Evolutionary conservation across 2,797 vertebrate genomes (phyloP), one percentile per base, ranked within the genome.

Genomic region (Pipistrellus kuhlii): DNA sequence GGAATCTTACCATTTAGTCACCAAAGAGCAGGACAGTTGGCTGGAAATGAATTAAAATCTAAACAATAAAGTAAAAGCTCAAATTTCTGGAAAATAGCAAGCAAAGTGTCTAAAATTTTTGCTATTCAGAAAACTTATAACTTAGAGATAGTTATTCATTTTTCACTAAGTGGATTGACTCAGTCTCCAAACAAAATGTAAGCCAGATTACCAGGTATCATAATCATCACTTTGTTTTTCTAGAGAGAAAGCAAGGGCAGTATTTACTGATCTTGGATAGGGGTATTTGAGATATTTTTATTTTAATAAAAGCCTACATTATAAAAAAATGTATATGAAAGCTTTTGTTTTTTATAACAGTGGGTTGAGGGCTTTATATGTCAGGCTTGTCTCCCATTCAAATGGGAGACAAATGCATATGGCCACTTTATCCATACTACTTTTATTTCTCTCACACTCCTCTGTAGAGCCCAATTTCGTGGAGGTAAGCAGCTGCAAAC

Each of bases 1-100:
- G 44, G 44, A 83, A 27, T 75, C 64, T 94, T 93, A 81, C 14
- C 32, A 12, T 32, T 83, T 59, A 38, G 30, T 88, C 44, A 84
- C 66, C 64, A 14, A 93, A 73, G 11, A 82, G 30, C 53, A 57
- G 25, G 20, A 89, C 10, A 68, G 5, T 27, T 71, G 72, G 5
- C 25, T 84, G 17, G 80, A 72, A 95, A 53, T 76, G 51, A 88
- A 73, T 91, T 85, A 64, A 27, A 88, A 93, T 89, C 82, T 89
- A 73, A 87, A 21, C 77, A n/a, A n/a, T 83, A 88, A 86, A 83
- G 14, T 76, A 66, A 71, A 87, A 73, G n/a, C n/a, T 69, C 44
- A 91, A 7, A 71, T 93, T 95, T 96, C 85, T 90, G 82, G 91
- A 91, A 96, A 77, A 44, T 80, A 76, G 23, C 25, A 88, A 81